Conservation (phyloP, 2,888 invertebrate genomes). For the Limnephilus rhombicus region DNA sequence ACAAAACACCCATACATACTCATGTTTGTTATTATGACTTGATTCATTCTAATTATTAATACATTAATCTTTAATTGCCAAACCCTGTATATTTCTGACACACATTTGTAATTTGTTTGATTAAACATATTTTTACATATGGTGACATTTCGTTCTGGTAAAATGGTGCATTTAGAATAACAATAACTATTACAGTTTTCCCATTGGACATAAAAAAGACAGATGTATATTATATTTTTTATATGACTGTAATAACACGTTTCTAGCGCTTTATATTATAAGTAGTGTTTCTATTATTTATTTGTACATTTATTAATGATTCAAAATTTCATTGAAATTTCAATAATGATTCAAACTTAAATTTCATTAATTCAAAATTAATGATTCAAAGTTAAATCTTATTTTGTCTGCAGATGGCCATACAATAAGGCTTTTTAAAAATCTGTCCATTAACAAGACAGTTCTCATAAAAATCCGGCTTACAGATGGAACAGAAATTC, state of each 20-base stretch:
- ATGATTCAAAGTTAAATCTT: too few relatives aligned
- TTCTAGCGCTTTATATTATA: conserved; percentile 7
- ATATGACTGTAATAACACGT: conserved; percentile 8
- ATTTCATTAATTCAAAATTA: too few relatives aligned
- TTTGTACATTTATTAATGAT: conserved; percentile 19
- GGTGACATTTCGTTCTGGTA: background rate
- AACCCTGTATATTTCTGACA: conserved; percentile 9
- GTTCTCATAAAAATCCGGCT: too few relatives aligned
- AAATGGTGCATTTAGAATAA: conserved; percentile 13
- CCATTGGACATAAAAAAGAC: conserved; percentile 17
- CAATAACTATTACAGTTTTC: background rate
- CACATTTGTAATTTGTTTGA: background rate
- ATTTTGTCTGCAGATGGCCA: too few relatives aligned
- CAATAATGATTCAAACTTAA: too few relatives aligned
- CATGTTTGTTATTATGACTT: conserved; percentile 12
- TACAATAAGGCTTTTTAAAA: too few relatives aligned
- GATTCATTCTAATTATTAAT: conserved; percentile 7
- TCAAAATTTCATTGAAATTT: too few relatives aligned
- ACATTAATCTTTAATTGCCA: background rate
- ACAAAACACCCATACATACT: conserved; percentile 4
- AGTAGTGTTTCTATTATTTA: background rate
- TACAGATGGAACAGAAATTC: too few relatives aligned
- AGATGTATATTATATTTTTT: conserved; percentile 19
- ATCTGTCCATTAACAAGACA: too few relatives aligned
- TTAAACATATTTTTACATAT: background rate